A percentile compares a stretch with the other conserved stretches of the same genome.
Evolutionary conservation across 2,797 vertebrate genomes (phyloP).

Genomic region (Pampus argenteus): DNA sequence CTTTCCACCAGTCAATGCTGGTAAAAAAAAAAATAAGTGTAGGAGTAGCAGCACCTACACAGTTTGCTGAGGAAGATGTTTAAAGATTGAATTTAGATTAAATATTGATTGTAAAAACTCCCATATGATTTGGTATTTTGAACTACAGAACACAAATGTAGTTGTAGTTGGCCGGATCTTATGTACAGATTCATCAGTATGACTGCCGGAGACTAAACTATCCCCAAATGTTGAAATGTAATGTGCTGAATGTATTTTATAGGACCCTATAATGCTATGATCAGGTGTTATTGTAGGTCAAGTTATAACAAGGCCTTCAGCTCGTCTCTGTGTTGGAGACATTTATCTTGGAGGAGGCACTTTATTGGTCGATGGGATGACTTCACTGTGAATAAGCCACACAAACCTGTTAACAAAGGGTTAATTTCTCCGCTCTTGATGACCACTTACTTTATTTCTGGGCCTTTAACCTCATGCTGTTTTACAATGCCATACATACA

Average conservation of each 20-base stretch:
- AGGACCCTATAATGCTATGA: background rate
- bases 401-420: conserved; percentile 28
- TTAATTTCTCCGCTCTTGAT: conserved; percentile 13
- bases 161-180: background rate
- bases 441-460: conserved; percentile 16
- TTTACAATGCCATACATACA: conserved; percentile 20
- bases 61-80: background rate
- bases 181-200: background rate
- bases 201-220: conserved; percentile 2
- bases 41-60: background rate
- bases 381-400: conserved; percentile 21
- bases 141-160: conserved; percentile 3
- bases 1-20: conserved; percentile 15
- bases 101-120: background rate
- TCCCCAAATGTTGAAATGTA: background rate
- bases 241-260: conserved; percentile 1
- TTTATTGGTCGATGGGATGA: conserved; percentile 25
- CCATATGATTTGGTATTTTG: background rate
- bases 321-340: background rate
- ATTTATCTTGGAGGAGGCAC: background rate
- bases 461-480: conserved; percentile 18
- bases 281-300: background rate
- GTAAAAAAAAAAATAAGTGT: background rate
- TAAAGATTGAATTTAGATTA: background rate
- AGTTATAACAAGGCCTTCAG: conserved; percentile 9